Conservation (phyloP, 2,888 invertebrate genomes). For the Protonemura montana region DNA sequence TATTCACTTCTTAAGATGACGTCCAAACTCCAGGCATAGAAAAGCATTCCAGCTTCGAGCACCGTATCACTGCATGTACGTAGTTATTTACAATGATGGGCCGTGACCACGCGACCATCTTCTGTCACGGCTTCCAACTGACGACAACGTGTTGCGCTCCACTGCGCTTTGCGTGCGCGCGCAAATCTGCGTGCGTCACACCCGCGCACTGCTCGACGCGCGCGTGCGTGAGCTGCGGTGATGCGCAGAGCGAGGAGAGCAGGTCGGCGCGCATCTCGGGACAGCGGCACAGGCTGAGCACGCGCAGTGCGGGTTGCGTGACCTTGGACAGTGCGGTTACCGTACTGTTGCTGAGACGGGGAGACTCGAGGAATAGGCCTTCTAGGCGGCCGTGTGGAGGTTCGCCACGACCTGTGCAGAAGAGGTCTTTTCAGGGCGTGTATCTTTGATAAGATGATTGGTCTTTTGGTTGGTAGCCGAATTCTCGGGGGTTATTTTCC, state of each 20-base stretch:
- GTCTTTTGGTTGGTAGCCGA: too few species aligned
- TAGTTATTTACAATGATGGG: too few species aligned
- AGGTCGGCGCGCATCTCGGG: constrained; percentile 52
- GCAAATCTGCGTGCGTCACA: constrained; percentile 35
- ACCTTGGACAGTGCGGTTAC: constrained; percentile 2
- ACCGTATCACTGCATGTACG: too few species aligned
- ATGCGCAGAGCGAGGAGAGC: constrained; percentile 47
- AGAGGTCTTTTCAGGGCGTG: too few species aligned
- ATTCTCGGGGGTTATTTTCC: too few species aligned
- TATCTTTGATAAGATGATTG: too few species aligned
- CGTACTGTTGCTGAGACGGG: constrained; percentile 51
- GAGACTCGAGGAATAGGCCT: constrained; percentile 54
- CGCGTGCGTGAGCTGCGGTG: constrained; percentile 49
- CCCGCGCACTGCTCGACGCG: constrained; percentile 51
- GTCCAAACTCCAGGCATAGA: too few species aligned
- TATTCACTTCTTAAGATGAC: too few species aligned
- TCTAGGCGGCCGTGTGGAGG: constrained; percentile 50
- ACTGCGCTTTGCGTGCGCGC: background rate
- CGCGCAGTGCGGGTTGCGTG: constrained; percentile 48
- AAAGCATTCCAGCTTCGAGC: too few species aligned
- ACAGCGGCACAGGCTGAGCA: constrained; percentile 52
- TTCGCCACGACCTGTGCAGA: constrained; percentile 40
- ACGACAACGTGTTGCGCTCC: background rate
- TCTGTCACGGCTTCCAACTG: background rate
- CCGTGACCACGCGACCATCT: too few species aligned